Percentiles rank a stretch among this genome's conserved stretches.
Conservation (phyloP, 2,797 vertebrate genomes). For the Sebastes diaconus region DNA sequence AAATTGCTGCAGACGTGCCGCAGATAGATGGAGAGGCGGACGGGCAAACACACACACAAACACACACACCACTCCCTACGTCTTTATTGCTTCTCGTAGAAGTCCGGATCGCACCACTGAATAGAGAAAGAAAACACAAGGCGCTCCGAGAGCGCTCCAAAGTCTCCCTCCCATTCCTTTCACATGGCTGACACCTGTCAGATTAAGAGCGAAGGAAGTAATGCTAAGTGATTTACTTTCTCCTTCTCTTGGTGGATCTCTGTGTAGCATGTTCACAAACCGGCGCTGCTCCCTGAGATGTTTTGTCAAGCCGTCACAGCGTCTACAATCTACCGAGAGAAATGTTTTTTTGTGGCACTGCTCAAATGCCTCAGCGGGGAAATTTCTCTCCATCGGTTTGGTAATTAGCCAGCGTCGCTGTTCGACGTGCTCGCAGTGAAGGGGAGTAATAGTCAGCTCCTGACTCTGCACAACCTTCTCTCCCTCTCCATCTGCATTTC, state of each 20-base stretch:
- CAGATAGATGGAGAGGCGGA: conserved; percentile 14
- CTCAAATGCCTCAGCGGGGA: conserved; percentile 31
- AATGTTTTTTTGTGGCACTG: conserved; percentile 20
- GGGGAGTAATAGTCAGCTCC: not conserved
- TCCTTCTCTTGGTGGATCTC: not conserved
- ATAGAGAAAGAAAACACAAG: conserved; percentile 24
- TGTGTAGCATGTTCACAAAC: conserved; percentile 26
- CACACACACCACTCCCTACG: conserved; percentile 24
- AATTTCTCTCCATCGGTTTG: not conserved
- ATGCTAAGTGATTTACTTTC: conserved; percentile 49
- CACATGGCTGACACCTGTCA: conserved; percentile 50
- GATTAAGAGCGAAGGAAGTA: conserved; percentile 31
- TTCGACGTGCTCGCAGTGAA: not conserved
- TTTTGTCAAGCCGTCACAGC: conserved; percentile 53
- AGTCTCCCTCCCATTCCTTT: conserved; percentile 14
- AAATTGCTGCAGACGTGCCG: conserved; percentile 61
- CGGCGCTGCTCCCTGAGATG: conserved; percentile 3
- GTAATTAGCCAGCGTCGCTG: conserved; percentile 8
- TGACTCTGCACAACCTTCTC: not conserved
- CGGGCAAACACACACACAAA: conserved; percentile 17
- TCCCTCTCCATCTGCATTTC: not conserved
- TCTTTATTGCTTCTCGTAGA: conserved; percentile 50
- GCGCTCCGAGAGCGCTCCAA: conserved; percentile 10
- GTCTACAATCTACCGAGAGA: conserved; percentile 10
- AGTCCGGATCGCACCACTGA: conserved; percentile 25